Evolutionary conservation across 1,140 invertebrate genomes (phyloP).

Genomic region (Macrosteles quadrilineatus): DNA sequence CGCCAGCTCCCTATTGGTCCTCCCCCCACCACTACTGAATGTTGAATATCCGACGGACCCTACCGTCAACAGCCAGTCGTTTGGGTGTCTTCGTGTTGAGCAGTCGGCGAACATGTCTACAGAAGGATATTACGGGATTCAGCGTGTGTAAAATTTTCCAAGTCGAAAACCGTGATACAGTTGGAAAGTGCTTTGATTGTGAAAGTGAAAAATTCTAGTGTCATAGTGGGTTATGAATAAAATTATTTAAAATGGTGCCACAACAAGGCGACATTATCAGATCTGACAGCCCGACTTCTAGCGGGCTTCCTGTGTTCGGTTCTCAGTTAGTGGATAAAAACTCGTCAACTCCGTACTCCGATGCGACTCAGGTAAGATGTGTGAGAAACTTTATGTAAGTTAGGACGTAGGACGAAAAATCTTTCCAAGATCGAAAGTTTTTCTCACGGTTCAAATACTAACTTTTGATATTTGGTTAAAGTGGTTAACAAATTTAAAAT

Average conservation of each 20-base stretch:
- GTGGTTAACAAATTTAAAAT: no score
- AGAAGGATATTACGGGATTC: slow-evolving; percentile 3
- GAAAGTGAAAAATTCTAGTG: slow-evolving; percentile 18
- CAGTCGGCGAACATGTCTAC: background rate
- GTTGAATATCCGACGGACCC: background rate
- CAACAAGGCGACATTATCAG: slow-evolving; percentile 55
- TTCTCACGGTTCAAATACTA: no score
- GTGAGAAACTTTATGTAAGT: background rate
- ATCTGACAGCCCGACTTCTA: slow-evolving; percentile 53
- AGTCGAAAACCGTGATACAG: background rate
- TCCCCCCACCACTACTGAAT: background rate
- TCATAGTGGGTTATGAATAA: slow-evolving; percentile 29
- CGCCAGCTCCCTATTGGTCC: slow-evolving; percentile 9
- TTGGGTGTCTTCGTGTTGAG: background rate
- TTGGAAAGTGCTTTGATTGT: background rate
- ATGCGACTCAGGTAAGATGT: slow-evolving; percentile 86
- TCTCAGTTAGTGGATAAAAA: slow-evolving; percentile 85
- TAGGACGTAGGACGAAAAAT: no score
- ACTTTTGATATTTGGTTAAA: no score
- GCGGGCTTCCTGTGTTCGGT: slow-evolving; percentile 66
- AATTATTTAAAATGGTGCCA: slow-evolving; percentile 57
- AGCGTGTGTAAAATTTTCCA: background rate
- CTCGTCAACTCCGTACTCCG: slow-evolving; percentile 91
- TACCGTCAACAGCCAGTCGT: background rate
- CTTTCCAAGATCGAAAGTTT: no score